phyloP scores from a whole-genome alignment of 2,797 vertebrate genomes.

The Buceros bicornis region DNA sequence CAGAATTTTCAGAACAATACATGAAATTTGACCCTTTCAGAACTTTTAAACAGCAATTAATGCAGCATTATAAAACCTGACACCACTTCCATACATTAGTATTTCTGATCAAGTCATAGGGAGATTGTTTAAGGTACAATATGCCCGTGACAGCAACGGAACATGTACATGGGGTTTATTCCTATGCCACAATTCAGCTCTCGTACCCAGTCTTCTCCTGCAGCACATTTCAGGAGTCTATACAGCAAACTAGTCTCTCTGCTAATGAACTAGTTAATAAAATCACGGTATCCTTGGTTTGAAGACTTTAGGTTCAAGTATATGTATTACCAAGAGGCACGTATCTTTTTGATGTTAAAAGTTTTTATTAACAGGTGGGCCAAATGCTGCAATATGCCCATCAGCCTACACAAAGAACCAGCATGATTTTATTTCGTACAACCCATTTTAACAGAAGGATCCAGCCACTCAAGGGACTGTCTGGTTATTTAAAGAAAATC shows the following conservation, averaged over 20 bases:
- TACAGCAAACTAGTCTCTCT: background rate
- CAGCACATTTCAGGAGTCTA: background rate
- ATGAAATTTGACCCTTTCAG: background rate
- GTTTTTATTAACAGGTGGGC: slow-evolving; percentile 3
- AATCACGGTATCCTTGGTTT: background rate
- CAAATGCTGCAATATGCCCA: background rate
- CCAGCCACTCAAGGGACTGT: slow-evolving; percentile 11
- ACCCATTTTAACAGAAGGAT: background rate
- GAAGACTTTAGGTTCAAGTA: background rate
- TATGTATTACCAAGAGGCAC: background rate
- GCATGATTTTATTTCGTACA: background rate
- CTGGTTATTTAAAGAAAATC: slow-evolving; percentile 31
- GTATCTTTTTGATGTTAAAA: background rate
- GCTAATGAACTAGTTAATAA: background rate
- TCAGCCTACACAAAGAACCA: slow-evolving; percentile 16
- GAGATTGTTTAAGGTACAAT: background rate
- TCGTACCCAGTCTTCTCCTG: background rate
- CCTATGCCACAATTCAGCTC: background rate
- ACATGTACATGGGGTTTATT: accelerated
- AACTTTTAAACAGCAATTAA: background rate
- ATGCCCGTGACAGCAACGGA: background rate
- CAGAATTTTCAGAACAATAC: background rate
- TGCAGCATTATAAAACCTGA: background rate
- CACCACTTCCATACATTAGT: background rate
- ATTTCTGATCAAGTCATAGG: background rate